Conservation (phyloP, 92 coral and sea anemone genomes). For the Paragorgia papillata region DNA sequence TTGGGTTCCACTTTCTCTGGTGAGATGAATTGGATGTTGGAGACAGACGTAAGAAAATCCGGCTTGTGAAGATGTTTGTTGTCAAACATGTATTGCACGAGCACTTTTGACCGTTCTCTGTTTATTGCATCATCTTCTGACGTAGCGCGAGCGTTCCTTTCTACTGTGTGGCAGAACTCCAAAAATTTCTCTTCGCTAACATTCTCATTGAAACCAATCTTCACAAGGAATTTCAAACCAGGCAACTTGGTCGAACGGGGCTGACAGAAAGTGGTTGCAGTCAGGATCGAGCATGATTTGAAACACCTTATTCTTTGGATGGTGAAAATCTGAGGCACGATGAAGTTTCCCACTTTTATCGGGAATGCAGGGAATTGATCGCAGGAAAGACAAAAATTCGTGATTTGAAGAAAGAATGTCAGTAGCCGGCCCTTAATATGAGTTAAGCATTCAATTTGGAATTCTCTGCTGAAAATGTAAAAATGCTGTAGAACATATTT, state of each 20-base stretch:
- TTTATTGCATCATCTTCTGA: background rate
- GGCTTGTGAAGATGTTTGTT: background rate
- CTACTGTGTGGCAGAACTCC: conserved; percentile 6
- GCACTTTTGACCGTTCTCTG: conserved; percentile 22
- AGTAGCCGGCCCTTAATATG: background rate
- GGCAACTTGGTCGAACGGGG: background rate
- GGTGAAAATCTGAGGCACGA: background rate
- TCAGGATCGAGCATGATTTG: conserved; percentile 34
- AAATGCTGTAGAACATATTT: conserved; percentile 12
- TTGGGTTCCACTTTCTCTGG: conserved; percentile 18
- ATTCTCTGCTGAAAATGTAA: background rate
- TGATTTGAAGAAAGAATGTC: background rate
- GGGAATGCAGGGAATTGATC: background rate
- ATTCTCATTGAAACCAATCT: conserved; percentile 26
- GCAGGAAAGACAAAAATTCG: background rate
- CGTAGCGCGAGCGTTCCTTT: background rate
- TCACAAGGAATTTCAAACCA: background rate
- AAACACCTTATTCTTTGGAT: conserved; percentile 21
- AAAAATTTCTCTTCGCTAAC: conserved; percentile 11
- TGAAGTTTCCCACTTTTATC: conserved; percentile 9
- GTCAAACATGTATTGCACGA: conserved; percentile 17
- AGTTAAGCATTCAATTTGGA: conserved; percentile 8
- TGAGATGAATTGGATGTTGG: conserved; percentile 10
- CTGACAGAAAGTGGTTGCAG: background rate
- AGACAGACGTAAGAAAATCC: background rate